Conservation (phyloP, 2,113 vertebrate species). For the Struthidea cinerea region DNA sequence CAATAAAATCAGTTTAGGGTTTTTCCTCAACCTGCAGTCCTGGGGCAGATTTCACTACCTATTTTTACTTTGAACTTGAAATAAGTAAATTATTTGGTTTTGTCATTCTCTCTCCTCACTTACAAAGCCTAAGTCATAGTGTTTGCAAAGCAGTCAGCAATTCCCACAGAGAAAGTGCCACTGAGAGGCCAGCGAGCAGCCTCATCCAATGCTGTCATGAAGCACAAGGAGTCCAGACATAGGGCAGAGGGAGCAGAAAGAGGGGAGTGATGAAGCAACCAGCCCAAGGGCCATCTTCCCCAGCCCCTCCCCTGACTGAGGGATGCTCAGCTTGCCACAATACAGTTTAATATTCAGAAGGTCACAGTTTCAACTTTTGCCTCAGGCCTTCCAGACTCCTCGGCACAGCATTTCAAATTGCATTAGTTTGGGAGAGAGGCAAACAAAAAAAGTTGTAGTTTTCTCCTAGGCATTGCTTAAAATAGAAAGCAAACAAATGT, state of each 20-base stretch:
- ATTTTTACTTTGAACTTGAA: neutral
- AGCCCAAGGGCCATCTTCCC: neutral
- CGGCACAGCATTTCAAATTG: neutral
- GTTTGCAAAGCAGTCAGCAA: neutral
- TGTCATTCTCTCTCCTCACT: neutral
- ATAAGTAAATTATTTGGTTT: neutral
- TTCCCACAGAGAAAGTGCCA: neutral
- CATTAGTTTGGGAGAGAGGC: neutral
- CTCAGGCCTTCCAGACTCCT: neutral
- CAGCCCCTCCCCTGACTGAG: neutral
- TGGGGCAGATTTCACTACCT: neutral
- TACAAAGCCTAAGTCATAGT: neutral
- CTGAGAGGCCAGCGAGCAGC: neutral
- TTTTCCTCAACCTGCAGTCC: neutral
- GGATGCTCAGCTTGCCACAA: neutral
- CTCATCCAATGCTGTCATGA: neutral
- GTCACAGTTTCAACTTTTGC: neutral
- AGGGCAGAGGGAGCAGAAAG: neutral
- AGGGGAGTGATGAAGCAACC: neutral
- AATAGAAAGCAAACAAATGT: constrained; percentile 31
- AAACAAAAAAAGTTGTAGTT: neutral
- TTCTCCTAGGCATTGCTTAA: neutral
- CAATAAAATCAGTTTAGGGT: neutral
- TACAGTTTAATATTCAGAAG: neutral
- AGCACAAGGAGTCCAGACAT: neutral